Evolutionary conservation across 92 coral and sea anemone species (phyloP).

Genomic region (Siderastrea radians): DNA sequence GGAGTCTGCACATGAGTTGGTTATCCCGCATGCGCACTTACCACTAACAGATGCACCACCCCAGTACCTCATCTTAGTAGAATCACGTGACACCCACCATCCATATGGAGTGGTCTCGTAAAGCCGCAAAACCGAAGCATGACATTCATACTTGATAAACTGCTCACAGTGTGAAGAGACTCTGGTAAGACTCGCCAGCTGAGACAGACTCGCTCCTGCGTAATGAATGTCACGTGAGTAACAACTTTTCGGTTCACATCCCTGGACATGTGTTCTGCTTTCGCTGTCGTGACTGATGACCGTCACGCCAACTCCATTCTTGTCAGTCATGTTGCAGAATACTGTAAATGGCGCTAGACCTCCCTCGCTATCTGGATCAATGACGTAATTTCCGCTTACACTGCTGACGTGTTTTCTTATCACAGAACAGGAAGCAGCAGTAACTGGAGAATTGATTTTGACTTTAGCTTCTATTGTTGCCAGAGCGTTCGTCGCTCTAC

Average conservation of each 20-base stretch:
- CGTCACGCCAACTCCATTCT: no score
- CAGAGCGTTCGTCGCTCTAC: no score
- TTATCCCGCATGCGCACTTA: conserved; percentile 70
- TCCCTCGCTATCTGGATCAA: no score
- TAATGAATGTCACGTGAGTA: conserved; percentile 50
- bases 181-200: conserved; percentile 58
- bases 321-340: no score
- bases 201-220: conserved; percentile 52
- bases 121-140: neutral
- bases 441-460: no score
- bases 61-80: neutral
- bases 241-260: neutral
- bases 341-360: no score
- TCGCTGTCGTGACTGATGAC: no score
- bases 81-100: conserved; percentile 36
- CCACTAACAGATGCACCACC: conserved; percentile 23
- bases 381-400: no score
- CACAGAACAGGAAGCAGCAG: no score
- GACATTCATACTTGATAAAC: conserved; percentile 3
- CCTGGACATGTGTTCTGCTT: conserved; percentile 16
- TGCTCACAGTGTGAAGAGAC: conserved; percentile 64
- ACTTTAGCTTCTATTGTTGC: no score
- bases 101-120: neutral
- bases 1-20: conserved; percentile 41
- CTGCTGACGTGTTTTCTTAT: no score